phyloP scores from a whole-genome alignment of 1,140 invertebrate species.

The Antheraea mylitta region DNA sequence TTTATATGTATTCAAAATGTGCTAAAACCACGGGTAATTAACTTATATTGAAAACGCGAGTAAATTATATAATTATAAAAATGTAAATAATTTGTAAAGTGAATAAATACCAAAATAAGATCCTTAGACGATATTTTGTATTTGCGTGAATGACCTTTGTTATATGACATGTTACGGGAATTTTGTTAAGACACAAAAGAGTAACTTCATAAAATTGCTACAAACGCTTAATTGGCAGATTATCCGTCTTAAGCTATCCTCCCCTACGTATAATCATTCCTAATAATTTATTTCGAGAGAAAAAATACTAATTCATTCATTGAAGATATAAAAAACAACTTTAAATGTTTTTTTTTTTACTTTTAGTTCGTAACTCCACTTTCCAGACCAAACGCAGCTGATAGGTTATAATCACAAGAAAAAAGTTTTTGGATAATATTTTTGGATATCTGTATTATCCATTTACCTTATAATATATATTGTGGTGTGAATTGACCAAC shows the following conservation, averaged over 20 bases:
- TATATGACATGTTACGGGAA: conserved; percentile 48
- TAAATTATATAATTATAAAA: conserved; percentile 19
- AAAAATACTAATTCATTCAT: too few relatives aligned
- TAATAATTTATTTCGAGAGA: too few relatives aligned
- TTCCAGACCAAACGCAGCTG: too few relatives aligned
- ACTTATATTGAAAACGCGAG: conserved; percentile 28
- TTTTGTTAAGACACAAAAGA: conserved; percentile 15
- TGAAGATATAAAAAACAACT: too few relatives aligned
- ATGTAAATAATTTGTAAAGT: conserved; percentile 70
- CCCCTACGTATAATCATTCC: too few relatives aligned
- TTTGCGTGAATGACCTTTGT: conserved; percentile 49
- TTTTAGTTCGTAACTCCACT: too few relatives aligned
- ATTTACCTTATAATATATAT: not conserved
- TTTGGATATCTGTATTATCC: conserved; percentile 8
- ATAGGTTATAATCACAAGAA: not conserved
- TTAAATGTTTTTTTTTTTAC: too few relatives aligned
- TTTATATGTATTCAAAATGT: conserved; percentile 21
- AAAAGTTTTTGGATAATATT: not conserved
- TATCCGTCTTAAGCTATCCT: too few relatives aligned
- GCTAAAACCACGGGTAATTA: conserved; percentile 38
- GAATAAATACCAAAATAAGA: conserved; percentile 41
- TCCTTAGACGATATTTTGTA: conserved; percentile 44
- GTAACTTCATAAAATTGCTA: too few relatives aligned
- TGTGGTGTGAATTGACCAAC: conserved; percentile 9
- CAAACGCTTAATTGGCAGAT: not conserved